Percentiles rank a stretch among this genome's conserved stretches.
phyloP scores from a whole-genome alignment of 1,140 invertebrate genomes.

The Bombus ignitus region DNA sequence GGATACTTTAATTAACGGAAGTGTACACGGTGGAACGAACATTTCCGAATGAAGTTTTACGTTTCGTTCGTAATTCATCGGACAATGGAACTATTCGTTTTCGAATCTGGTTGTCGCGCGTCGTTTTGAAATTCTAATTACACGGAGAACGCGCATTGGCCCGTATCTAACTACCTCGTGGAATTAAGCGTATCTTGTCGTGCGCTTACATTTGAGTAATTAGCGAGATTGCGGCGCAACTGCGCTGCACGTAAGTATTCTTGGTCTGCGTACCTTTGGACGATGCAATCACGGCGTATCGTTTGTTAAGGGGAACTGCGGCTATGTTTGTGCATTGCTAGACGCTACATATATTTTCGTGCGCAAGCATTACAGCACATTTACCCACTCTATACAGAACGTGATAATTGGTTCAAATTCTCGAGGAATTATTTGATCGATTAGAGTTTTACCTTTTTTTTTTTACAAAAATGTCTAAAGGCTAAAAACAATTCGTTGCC shows the following conservation, averaged over 20 bases:
- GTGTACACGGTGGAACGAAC: too few relatives aligned
- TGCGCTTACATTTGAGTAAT: constrained; percentile 35
- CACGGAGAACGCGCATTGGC: not conserved
- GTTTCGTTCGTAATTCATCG: constrained; percentile 1
- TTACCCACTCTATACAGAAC: not conserved
- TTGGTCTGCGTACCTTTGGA: not conserved
- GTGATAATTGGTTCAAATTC: not conserved
- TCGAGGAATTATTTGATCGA: too few relatives aligned
- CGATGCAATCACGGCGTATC: not conserved
- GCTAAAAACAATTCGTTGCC: too few relatives aligned
- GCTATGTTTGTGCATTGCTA: not conserved
- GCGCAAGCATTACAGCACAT: not conserved
- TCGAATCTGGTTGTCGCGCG: not conserved
- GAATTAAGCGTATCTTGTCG: constrained; percentile 35
- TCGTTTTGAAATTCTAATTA: constrained; percentile 30
- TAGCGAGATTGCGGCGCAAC: constrained; percentile 32
- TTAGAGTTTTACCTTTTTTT: not conserved
- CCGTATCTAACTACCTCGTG: constrained; percentile 11
- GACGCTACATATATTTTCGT: not conserved
- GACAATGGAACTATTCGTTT: not conserved
- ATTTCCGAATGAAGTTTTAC: not conserved
- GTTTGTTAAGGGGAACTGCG: constrained; percentile 19
- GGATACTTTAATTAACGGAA: too few relatives aligned
- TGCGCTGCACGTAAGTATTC: constrained; percentile 7
- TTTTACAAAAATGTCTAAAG: too few relatives aligned